These are phyloP conservation scores for Anser cygnoides DNA, from an alignment of 2,113 vertebrate species.

Conservation along the genomic window DNA sequence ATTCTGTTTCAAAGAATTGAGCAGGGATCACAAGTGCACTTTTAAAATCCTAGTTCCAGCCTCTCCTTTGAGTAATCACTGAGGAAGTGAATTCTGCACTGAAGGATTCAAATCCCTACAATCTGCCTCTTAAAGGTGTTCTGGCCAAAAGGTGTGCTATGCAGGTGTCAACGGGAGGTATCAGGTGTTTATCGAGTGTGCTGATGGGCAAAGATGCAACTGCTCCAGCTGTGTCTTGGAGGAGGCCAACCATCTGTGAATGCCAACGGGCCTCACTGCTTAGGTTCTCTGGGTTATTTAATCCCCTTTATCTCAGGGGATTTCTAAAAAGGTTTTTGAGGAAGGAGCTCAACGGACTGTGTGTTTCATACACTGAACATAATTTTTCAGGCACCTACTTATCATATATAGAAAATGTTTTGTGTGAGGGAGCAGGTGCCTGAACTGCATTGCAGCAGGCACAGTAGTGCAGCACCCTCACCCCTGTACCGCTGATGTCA, in stretches of 20 bases:
- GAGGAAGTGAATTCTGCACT: background rate
- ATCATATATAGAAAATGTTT: background rate
- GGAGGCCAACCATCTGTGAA: background rate
- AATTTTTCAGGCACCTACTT: background rate
- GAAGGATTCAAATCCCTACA: background rate
- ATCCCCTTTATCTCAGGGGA: background rate
- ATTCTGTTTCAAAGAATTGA: background rate
- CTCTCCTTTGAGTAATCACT: background rate
- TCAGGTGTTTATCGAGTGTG: background rate
- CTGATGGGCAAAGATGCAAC: background rate
- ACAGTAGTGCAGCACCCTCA: background rate
- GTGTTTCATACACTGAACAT: background rate
- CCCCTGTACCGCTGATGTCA: rapidly evolving
- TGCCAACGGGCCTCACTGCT: background rate
- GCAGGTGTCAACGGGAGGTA: background rate
- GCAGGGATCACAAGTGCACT: background rate
- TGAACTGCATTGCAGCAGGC: background rate
- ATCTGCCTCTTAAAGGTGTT: background rate
- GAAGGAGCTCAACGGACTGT: background rate
- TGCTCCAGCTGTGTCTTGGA: background rate
- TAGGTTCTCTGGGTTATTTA: background rate
- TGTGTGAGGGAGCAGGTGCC: background rate
- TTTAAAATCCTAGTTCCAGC: background rate
- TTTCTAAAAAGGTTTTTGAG: background rate
- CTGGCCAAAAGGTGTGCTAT: background rate